A percentile compares a stretch with the other conserved stretches of the same genome.
phyloP scores from a whole-genome alignment of 2,888 invertebrate genomes.

The Pammene aurita region DNA sequence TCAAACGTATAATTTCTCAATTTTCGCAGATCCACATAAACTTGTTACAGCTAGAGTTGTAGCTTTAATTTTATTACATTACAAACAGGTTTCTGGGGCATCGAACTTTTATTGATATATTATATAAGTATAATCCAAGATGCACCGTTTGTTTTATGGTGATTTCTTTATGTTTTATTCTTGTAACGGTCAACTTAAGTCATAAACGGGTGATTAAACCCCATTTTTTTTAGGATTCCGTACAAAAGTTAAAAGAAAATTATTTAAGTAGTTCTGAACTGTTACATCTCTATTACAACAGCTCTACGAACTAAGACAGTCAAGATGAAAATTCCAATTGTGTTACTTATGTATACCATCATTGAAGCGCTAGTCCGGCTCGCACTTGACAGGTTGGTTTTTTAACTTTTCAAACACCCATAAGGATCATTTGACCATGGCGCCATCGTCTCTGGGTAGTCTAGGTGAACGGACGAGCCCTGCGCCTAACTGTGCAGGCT shows the following conservation, averaged over 20 bases:
- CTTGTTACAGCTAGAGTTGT: conserved; percentile 30
- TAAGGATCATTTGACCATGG: not conserved
- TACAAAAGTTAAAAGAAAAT: not conserved
- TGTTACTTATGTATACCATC: too few species aligned
- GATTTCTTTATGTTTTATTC: conserved; percentile 34
- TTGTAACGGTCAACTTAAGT: conserved; percentile 36
- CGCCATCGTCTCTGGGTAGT: conserved; percentile 39
- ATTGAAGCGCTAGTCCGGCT: too few species aligned
- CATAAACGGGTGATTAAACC: not conserved
- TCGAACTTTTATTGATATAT: conserved; percentile 58
- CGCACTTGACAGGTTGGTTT: too few species aligned
- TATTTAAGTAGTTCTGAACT: not conserved
- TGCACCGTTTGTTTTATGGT: conserved; percentile 45
- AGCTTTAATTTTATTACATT: conserved; percentile 39
- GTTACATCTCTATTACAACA: too few species aligned
- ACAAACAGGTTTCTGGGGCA: conserved; percentile 57
- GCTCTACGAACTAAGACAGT: too few species aligned
- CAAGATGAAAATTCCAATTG: too few species aligned
- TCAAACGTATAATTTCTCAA: conserved; percentile 32
- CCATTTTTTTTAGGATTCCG: conserved; percentile 4
- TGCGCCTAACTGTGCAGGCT: conserved; percentile 62
- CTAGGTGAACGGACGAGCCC: conserved; percentile 48
- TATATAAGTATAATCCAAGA: conserved; percentile 45
- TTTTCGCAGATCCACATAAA: conserved; percentile 36
- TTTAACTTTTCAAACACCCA: too few species aligned